Conservation (phyloP, 2,888 invertebrate genomes). For the Sarcophaga subvicina region DNA sequence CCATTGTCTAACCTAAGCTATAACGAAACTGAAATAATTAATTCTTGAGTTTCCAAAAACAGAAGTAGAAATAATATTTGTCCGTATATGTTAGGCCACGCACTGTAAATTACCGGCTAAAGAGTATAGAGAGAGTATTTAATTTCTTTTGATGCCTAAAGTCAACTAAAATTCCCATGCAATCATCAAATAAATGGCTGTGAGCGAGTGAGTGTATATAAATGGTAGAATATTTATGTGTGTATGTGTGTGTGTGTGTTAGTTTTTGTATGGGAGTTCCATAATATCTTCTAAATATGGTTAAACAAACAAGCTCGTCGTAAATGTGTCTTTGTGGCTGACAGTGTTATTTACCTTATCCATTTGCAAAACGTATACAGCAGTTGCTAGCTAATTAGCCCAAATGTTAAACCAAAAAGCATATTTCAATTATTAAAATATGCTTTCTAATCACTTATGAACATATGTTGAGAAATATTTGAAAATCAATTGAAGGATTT, state of each 20-base stretch:
- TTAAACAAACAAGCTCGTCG: conserved; percentile 8
- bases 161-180: conserved; percentile 27
- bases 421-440: conserved; percentile 27
- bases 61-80: no score
- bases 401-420: no score
- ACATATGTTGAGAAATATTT: no score
- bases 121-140: conserved; percentile 16
- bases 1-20: no score
- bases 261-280: neutral
- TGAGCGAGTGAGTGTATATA: neutral
- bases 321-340: neutral
- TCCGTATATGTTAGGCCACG: no score
- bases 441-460: no score
- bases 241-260: neutral
- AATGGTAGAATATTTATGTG: conserved; percentile 25
- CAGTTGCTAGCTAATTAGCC: no score
- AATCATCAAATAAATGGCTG: neutral
- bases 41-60: no score
- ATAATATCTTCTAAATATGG: conserved; percentile 23
- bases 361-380: conserved; percentile 12
- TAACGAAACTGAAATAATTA: no score
- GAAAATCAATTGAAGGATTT: no score
- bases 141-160: conserved; percentile 30
- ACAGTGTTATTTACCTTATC: neutral
- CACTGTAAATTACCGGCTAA: no score